phyloP scores from a whole-genome alignment of 2,888 invertebrate species.

The Heliconius aoede region DNA sequence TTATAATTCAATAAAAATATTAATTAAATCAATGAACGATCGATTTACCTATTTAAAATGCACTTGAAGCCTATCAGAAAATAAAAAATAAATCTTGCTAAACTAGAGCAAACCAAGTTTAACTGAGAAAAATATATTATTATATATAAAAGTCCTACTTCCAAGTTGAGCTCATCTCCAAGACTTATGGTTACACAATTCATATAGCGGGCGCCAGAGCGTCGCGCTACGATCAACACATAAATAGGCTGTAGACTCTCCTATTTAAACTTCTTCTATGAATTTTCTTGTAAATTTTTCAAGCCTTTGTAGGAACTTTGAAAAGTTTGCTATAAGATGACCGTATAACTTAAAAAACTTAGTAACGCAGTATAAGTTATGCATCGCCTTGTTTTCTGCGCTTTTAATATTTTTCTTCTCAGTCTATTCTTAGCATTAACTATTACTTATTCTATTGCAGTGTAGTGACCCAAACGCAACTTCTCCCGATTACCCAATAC shows the following conservation, averaged over 20 bases:
- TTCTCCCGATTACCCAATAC: too few relatives aligned
- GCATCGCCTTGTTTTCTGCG: background rate
- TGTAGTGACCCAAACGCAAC: too few relatives aligned
- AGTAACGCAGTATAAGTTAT: background rate
- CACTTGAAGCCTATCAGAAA: background rate
- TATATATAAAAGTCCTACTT: constrained; percentile 19
- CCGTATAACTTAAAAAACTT: background rate
- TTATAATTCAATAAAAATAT: background rate
- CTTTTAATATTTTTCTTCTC: background rate
- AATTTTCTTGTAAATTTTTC: constrained; percentile 16
- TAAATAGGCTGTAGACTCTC: constrained; percentile 40
- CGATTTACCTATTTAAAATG: background rate
- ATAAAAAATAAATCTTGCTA: background rate
- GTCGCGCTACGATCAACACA: constrained; percentile 41
- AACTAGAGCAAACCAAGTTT: background rate
- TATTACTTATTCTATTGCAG: background rate
- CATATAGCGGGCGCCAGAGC: constrained; percentile 49
- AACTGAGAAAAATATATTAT: constrained; percentile 2
- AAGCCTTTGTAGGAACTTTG: constrained; percentile 15
- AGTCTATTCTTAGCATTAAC: background rate
- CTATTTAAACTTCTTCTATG: constrained; percentile 35
- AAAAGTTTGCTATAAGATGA: background rate
- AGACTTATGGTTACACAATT: constrained; percentile 48
- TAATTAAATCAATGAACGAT: background rate
- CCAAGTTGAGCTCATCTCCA: constrained; percentile 43